A percentile compares a stretch with the other conserved stretches of the same genome.
Conservation (phyloP, 2,888 invertebrate species). For the Euproctis similis region DNA sequence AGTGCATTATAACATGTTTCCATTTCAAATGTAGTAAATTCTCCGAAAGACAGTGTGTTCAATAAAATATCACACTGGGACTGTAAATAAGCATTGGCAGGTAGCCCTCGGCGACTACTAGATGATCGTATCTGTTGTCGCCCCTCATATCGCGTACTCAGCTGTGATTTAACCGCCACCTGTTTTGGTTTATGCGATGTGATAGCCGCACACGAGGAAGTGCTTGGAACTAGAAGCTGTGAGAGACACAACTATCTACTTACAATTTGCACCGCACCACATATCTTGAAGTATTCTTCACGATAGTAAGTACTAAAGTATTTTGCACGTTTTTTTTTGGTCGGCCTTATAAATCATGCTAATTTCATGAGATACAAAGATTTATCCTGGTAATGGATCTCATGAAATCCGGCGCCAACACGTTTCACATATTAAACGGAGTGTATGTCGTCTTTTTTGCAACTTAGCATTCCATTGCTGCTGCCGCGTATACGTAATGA, state of each 20-base stretch:
- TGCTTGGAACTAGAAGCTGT: slow-evolving; percentile 30
- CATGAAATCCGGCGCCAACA: slow-evolving; percentile 21
- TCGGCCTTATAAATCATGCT: slow-evolving; percentile 14
- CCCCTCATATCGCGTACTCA: slow-evolving; percentile 47
- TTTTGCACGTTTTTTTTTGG: slow-evolving; percentile 19
- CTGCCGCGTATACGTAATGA: slow-evolving; percentile 19
- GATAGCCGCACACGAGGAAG: slow-evolving; percentile 51
- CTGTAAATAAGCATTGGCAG: slow-evolving; percentile 30
- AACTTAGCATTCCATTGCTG: slow-evolving; percentile 17
- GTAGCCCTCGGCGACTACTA: slow-evolving; percentile 32
- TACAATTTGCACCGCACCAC: slow-evolving; percentile 16
- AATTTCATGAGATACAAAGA: slow-evolving; percentile 25
- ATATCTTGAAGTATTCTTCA: slow-evolving; percentile 11
- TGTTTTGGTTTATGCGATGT: slow-evolving; percentile 52
- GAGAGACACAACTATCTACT: slow-evolving; percentile 22
- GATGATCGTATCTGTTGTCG: slow-evolving; percentile 46
- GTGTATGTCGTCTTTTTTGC: slow-evolving; percentile 26
- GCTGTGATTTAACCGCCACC: slow-evolving; percentile 56
- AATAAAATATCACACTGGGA: slow-evolving; percentile 11
- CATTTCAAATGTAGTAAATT: background rate
- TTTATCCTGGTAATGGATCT: slow-evolving; percentile 20
- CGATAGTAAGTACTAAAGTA: no score
- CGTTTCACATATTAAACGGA: slow-evolving; percentile 22
- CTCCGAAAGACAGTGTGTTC: background rate
- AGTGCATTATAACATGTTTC: no score